phyloP scores from a whole-genome alignment of 2,888 invertebrate species.

The Drosophila maculinotata region DNA sequence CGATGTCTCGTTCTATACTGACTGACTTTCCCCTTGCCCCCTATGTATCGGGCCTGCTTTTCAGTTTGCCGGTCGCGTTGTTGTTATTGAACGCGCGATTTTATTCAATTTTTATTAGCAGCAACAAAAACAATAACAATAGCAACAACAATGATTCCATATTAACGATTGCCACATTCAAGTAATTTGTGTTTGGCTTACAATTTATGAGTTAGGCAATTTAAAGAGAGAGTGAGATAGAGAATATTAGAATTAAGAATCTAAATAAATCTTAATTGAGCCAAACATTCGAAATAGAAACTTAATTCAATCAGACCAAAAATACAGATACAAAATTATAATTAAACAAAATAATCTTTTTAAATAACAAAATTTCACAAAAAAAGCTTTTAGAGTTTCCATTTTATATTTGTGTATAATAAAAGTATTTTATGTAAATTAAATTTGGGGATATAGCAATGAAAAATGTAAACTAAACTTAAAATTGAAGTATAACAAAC shows the following conservation, averaged over 20 bases:
- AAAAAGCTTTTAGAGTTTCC: too few relatives aligned
- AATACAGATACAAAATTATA: conserved; percentile 2
- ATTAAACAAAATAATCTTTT: neutral
- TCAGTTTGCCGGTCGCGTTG: conserved; percentile 13
- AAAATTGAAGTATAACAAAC: neutral
- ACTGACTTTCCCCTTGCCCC: neutral
- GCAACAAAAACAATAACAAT: conserved; percentile 29
- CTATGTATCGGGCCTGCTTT: neutral
- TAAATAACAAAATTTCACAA: conserved; percentile 1
- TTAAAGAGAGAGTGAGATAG: neutral
- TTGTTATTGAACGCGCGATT: conserved; percentile 74
- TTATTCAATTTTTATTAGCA: conserved; percentile 76
- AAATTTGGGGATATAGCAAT: too few relatives aligned
- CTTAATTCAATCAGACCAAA: conserved; percentile 11
- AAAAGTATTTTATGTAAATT: neutral
- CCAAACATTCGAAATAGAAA: conserved; percentile 1
- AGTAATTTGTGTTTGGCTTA: conserved; percentile 40
- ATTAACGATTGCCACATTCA: conserved; percentile 21
- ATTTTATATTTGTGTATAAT: too few relatives aligned
- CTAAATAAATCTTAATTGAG: neutral
- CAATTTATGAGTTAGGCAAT: conserved; percentile 20
- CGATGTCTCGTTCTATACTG: conserved; percentile 10
- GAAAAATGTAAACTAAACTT: neutral
- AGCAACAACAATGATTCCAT: conserved; percentile 11
- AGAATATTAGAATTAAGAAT: neutral